Percentiles rank a stretch among this genome's conserved stretches.
Evolutionary conservation across 2,113 vertebrate genomes (phyloP).

Genomic region (Pheucticus melanocephalus): DNA sequence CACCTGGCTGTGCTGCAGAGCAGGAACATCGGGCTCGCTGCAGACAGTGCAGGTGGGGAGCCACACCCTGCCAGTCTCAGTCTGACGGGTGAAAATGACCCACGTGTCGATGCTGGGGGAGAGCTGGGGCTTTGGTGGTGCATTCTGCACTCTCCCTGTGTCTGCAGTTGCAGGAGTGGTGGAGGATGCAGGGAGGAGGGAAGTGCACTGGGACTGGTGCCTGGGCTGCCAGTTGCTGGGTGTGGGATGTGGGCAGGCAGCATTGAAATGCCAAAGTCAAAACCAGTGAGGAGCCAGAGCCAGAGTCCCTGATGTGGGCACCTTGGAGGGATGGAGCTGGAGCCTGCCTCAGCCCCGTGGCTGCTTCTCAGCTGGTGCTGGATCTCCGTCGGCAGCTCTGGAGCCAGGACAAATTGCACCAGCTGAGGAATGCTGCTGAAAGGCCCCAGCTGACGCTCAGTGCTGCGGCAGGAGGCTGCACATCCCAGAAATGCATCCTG

Average conservation of each 20-base stretch:
- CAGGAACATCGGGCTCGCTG: neutral
- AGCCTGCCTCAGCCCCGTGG: fast-evolving
- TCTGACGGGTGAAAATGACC: neutral
- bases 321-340: neutral
- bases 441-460: neutral
- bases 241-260: neutral
- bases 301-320: neutral
- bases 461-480: neutral
- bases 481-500: neutral
- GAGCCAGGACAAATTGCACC: neutral
- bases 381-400: fast-evolving
- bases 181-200: neutral
- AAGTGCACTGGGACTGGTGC: fast-evolving
- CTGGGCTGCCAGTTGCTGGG: neutral
- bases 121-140: neutral
- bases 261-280: fast-evolving
- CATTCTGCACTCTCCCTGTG: neutral
- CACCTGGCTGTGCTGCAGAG: fast-evolving
- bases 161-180: neutral
- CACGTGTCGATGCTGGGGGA: fast-evolving
- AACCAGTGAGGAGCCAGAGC: neutral
- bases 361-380: neutral
- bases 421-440: neutral
- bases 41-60: neutral
- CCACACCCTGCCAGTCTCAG: fast-evolving